Percentiles rank a stretch among this genome's conserved stretches.
Evolutionary conservation across 2,888 invertebrate species (phyloP).

Genomic region (Sarcophaga caerulescens): DNA sequence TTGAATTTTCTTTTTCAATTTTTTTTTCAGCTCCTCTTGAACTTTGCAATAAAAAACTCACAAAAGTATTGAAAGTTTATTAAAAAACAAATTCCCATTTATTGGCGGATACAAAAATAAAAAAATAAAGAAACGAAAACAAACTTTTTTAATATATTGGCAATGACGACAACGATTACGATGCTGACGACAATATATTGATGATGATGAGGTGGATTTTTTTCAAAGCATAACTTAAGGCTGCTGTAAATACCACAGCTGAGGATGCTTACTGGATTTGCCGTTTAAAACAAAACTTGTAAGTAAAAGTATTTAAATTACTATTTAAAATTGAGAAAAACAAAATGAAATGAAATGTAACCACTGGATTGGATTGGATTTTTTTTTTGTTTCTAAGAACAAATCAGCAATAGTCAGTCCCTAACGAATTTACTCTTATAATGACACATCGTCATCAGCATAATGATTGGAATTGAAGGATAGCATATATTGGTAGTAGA

Average conservation of each 20-base stretch:
- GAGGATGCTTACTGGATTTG: background rate
- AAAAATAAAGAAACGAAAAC: background rate
- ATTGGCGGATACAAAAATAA: slow-evolving; percentile 12
- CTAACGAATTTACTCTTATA: slow-evolving; percentile 50
- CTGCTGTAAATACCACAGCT: background rate
- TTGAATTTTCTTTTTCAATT: background rate
- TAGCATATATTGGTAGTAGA: background rate
- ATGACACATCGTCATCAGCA: slow-evolving; percentile 47
- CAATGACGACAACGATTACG: slow-evolving; percentile 12
- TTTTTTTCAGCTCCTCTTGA: background rate
- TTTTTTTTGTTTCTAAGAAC: background rate
- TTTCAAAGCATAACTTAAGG: background rate
- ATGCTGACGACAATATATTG: background rate
- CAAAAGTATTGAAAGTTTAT: slow-evolving; percentile 51
- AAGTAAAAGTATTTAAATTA: slow-evolving; percentile 9
- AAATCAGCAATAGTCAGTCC: slow-evolving; percentile 21
- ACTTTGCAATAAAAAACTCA: background rate
- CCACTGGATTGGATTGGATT: background rate
- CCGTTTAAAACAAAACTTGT: background rate
- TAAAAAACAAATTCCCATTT: slow-evolving; percentile 49
- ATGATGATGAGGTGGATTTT: background rate
- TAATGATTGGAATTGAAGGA: background rate
- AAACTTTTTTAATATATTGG: slow-evolving; percentile 59
- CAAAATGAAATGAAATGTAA: slow-evolving; percentile 6
- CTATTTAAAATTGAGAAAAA: background rate